phyloP scores from a whole-genome alignment of 2,797 vertebrate species.

The Chiroxiphia lanceolata region DNA sequence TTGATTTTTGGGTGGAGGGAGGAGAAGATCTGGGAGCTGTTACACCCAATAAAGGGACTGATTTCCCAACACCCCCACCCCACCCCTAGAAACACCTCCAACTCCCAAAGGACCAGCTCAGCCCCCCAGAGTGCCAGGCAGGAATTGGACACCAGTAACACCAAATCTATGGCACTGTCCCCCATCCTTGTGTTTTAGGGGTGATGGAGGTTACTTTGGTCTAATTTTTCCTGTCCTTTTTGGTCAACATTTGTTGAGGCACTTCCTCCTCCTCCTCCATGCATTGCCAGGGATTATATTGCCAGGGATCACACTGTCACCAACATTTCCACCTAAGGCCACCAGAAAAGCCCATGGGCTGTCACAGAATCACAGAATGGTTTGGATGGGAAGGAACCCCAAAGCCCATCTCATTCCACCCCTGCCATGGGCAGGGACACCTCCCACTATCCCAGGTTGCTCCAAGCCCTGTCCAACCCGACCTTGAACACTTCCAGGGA shows the following conservation, averaged over 20 bases:
- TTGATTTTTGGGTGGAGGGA: background rate
- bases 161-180: accelerated
- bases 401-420: background rate
- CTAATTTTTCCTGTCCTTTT: background rate
- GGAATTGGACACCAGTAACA: accelerated
- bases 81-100: background rate
- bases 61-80: background rate
- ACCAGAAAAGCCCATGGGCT: background rate
- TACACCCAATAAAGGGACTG: background rate
- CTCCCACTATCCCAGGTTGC: background rate
- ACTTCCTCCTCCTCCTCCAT: background rate
- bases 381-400: background rate
- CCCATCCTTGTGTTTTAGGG: background rate
- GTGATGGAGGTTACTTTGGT: background rate
- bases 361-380: background rate
- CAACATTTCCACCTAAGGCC: background rate
- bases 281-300: accelerated
- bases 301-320: background rate
- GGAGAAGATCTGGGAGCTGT: background rate
- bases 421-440: background rate
- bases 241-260: background rate
- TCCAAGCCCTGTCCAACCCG: background rate
- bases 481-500: background rate
- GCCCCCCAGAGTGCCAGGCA: accelerated
- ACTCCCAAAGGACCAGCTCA: background rate